phyloP scores from a whole-genome alignment of 1,140 invertebrate genomes.

The Brachionus plicatilis region DNA sequence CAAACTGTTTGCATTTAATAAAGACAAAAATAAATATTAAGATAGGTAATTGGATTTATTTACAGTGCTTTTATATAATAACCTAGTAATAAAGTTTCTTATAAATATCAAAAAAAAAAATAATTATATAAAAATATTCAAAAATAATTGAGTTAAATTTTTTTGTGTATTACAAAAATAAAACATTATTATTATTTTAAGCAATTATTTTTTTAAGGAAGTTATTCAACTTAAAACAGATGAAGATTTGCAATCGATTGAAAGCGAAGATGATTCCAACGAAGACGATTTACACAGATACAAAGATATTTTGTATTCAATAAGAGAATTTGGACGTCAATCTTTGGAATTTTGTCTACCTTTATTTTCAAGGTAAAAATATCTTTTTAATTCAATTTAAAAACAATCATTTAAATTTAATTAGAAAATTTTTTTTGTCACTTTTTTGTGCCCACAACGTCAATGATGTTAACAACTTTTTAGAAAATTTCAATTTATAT shows the following conservation, averaged over 20 bases:
- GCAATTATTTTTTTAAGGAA: neutral
- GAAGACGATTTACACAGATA: conserved; percentile 19
- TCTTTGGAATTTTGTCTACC: neutral
- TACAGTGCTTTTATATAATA: no score
- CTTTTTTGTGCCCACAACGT: no score
- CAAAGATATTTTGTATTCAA: conserved; percentile 29
- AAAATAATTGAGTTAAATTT: no score
- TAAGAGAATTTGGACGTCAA: neutral
- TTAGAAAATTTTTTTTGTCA: neutral
- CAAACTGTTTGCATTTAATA: no score
- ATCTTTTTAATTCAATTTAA: neutral
- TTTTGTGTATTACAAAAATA: no score
- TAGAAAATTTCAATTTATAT: no score
- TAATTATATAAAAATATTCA: no score
- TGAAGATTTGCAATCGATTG: neutral
- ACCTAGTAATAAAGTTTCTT: no score
- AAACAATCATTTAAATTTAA: neutral
- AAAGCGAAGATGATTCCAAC: neutral
- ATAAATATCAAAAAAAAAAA: no score
- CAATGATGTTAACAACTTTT: no score
- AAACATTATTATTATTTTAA: neutral
- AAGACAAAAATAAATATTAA: no score
- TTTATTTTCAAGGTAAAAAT: neutral
- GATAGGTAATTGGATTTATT: no score
- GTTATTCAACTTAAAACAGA: neutral